Conservation (phyloP, 2,113 vertebrate species). For the Oreocharis arfaki region DNA sequence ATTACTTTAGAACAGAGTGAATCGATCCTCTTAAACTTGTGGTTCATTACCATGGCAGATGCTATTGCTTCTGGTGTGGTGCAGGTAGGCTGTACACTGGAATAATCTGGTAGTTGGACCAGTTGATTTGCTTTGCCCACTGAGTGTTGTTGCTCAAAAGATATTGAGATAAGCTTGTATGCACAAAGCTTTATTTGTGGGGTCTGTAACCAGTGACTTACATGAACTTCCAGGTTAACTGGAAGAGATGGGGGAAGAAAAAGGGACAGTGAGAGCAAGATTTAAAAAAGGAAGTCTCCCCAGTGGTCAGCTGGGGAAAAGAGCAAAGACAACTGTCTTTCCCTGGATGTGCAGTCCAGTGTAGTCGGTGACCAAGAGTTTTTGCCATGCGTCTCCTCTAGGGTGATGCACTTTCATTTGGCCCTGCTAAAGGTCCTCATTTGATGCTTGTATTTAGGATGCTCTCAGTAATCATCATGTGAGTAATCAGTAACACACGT, state of each 20-base stretch:
- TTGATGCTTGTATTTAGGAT: background rate
- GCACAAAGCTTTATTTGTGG: background rate
- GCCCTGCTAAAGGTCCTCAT: background rate
- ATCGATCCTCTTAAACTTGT: background rate
- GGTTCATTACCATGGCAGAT: background rate
- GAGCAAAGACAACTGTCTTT: background rate
- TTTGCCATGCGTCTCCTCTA: background rate
- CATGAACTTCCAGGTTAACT: background rate
- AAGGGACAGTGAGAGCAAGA: background rate
- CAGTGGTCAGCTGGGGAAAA: background rate
- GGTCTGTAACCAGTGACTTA: background rate
- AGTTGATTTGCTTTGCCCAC: background rate
- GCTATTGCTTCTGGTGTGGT: background rate
- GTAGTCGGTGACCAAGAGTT: background rate
- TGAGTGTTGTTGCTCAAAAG: background rate
- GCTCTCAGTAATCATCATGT: background rate
- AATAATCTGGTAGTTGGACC: background rate
- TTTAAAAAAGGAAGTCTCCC: background rate
- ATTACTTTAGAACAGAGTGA: background rate
- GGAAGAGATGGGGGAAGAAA: background rate
- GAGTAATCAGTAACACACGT: background rate
- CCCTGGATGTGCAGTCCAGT: background rate
- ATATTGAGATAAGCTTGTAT: background rate
- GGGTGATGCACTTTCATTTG: background rate
- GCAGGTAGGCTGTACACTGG: background rate